Percentiles rank a stretch among this genome's conserved stretches.
These are phyloP conservation scores for Forpus xanthops DNA, from an alignment of 2,797 vertebrate genomes.

Conservation along the genomic window DNA sequence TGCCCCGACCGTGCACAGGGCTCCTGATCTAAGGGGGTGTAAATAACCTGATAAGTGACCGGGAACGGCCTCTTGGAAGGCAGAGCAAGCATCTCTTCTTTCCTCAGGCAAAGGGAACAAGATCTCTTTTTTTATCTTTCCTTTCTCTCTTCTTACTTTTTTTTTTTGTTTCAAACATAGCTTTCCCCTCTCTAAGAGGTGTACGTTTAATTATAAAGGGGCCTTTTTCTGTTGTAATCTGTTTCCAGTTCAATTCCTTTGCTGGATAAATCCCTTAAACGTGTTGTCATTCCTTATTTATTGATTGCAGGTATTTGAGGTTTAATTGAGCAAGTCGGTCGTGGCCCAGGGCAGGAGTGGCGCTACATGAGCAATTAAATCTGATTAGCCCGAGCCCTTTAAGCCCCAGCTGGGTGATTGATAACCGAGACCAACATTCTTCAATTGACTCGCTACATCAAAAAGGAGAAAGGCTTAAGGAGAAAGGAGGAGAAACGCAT, in stretches of 20 bases:
- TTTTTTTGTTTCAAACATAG: not conserved
- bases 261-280: slow-evolving; percentile 75
- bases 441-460: slow-evolving; percentile 80
- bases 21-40: not conserved
- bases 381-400: slow-evolving; percentile 83
- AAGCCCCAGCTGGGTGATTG: slow-evolving; percentile 85
- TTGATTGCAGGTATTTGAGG: slow-evolving; percentile 83
- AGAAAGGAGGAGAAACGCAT: slow-evolving; percentile 5
- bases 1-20: not conserved
- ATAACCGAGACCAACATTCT: slow-evolving; percentile 83
- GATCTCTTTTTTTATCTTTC: not conserved
- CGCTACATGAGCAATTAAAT: slow-evolving; percentile 85
- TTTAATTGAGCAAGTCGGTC: slow-evolving; percentile 84
- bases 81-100: not conserved
- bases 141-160: not conserved
- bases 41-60: not conserved
- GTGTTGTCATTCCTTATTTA: slow-evolving; percentile 80
- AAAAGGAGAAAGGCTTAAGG: slow-evolving; percentile 61
- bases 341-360: slow-evolving; percentile 80
- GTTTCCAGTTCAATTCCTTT: slow-evolving; percentile 74
- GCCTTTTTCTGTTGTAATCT: slow-evolving; percentile 64
- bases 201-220: slow-evolving; percentile 72
- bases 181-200: slow-evolving; percentile 35
- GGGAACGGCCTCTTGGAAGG: not conserved
- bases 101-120: not conserved